Conservation (phyloP, 2,888 invertebrate species). For the Eurytoma californica region DNA sequence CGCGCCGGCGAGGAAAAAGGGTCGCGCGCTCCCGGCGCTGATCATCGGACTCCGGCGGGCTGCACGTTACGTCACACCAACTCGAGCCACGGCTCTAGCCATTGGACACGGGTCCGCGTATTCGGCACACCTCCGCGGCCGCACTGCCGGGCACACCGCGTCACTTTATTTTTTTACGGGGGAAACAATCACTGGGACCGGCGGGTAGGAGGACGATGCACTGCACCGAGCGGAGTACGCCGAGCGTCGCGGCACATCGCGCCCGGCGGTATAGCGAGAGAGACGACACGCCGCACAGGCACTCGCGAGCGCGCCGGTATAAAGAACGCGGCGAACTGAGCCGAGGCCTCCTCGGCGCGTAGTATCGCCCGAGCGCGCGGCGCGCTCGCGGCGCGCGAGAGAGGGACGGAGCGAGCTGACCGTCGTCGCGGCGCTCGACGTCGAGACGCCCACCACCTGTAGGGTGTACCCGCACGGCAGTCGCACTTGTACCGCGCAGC, state of each 20-base stretch:
- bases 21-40: neutral
- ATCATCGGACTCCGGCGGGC: no score
- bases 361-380: constrained; percentile 9
- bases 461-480: constrained; percentile 19
- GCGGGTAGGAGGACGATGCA: neutral
- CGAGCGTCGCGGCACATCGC: constrained; percentile 11
- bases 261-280: neutral
- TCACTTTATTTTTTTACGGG: neutral
- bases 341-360: constrained; percentile 36
- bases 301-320: constrained; percentile 46
- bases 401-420: constrained; percentile 27
- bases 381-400: constrained; percentile 23
- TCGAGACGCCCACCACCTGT: constrained; percentile 70
- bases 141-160: neutral
- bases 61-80: constrained; percentile 18
- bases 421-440: constrained; percentile 62
- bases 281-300: constrained; percentile 1
- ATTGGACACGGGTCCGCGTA: no score
- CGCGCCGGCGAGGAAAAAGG: neutral
- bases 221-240: neutral
- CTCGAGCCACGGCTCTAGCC: no score
- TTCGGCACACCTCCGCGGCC: no score
- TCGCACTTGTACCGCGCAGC: neutral
- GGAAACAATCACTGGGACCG: constrained; percentile 9
- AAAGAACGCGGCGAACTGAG: constrained; percentile 50